Evolutionary conservation across 2,888 invertebrate species (phyloP), one percentile per base, ranked within the genome.

Genomic region (Ornithoptera priamus): DNA sequence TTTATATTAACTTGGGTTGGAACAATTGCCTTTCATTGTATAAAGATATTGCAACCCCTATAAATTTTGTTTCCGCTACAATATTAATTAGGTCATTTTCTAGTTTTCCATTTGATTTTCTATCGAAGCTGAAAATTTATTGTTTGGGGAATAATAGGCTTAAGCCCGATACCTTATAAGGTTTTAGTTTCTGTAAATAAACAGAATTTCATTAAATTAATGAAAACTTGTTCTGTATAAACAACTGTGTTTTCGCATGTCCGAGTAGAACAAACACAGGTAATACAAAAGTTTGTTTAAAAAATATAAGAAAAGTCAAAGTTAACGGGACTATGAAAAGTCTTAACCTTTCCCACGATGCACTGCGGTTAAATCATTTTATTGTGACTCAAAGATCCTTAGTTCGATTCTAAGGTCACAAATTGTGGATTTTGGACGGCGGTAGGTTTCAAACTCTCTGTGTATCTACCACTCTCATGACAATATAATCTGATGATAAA

Each of bases 81-180:
- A 30, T 58, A 70, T 59, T 66, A 36, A 70, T 62, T 63, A 50
- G 62, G 3, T 50, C 20, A 66, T 53, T 70, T 59, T 67, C 53
- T 56, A 64, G 53, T 67, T 59, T 68, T 46, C 68, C 22, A 62
- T 67, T 60, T 60, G 50, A n/a, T 39, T 46, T 65, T 65, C 61
- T 46, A 61, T 62, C 36, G 58, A 20, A 10, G 53, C 17, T 36
- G 24, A 17, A 5, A 53, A 68, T 59, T 64, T 50, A 68, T 63
- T 64, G 39, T 36, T 68, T 50, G 20, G 7, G 36, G 59, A 22
- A 68, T 58, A 68, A 68, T 59, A 59, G 46, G 10, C 22, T 53
- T n/a, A 58, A 17, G 36, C 10, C n/a, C 18, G 6, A 36, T 7
- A 57, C 36, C 10, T 58, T 46, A 68, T 15, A 53, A n/a, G n/a